phyloP scores from a whole-genome alignment of 2,113 vertebrate species.

The Sylvilagus bachmani region DNA sequence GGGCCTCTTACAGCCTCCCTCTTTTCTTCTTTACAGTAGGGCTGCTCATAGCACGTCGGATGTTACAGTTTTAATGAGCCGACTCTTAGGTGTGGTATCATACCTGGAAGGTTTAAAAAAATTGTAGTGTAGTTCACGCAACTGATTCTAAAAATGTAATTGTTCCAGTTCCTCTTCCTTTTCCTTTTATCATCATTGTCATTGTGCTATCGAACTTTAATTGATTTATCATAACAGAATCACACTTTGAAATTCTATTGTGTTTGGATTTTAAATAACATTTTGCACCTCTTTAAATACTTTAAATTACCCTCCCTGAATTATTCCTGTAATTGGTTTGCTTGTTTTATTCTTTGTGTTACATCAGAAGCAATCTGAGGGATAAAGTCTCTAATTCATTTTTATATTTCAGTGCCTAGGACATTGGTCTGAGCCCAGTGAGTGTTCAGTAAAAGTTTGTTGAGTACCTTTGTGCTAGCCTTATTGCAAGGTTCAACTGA shows the following conservation, averaged over 20 bases:
- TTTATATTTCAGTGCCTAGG: neutral
- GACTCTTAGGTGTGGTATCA: neutral
- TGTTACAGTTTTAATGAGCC: slow-evolving; percentile 13
- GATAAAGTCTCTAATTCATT: neutral
- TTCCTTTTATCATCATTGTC: neutral
- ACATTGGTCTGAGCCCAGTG: slow-evolving; percentile 42
- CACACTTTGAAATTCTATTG: slow-evolving; percentile 39
- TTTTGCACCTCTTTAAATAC: slow-evolving; percentile 34
- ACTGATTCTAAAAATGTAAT: neutral
- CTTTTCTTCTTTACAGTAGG: slow-evolving; percentile 50
- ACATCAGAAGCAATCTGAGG: neutral
- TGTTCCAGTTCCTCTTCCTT: neutral
- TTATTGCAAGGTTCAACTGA: slow-evolving; percentile 42
- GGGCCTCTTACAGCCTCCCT: neutral
- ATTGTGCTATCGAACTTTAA: neutral
- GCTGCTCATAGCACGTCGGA: neutral
- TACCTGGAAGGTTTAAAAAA: slow-evolving; percentile 16
- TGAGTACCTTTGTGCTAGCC: neutral
- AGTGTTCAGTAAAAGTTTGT: neutral
- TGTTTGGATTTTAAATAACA: slow-evolving; percentile 38
- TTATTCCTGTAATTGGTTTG: slow-evolving; percentile 1
- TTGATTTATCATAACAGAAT: slow-evolving; percentile 28
- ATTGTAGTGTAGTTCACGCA: neutral
- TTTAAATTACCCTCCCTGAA: slow-evolving; percentile 7
- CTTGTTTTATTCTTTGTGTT: slow-evolving; percentile 24